phyloP scores from a whole-genome alignment of 2,888 invertebrate species.

The Hybos culiciformis region DNA sequence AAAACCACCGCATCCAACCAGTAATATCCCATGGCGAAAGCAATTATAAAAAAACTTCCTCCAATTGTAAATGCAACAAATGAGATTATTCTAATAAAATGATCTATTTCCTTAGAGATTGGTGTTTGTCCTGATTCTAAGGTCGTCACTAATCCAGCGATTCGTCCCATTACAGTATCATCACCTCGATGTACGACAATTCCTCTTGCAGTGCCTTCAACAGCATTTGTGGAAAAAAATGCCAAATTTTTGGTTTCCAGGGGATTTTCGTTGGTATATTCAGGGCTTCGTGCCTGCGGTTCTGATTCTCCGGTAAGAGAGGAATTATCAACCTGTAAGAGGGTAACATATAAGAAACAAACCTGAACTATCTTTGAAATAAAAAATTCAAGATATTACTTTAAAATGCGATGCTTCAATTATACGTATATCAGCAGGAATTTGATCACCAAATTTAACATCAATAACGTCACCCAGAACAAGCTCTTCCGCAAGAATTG shows the following conservation, averaged over 20 bases:
- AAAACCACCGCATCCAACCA: constrained; percentile 99
- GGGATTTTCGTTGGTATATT: constrained; percentile 89
- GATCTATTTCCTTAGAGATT: constrained; percentile 96
- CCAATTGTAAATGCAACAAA: constrained; percentile 91
- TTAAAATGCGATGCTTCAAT: constrained; percentile 93
- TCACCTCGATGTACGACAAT: constrained; percentile 91
- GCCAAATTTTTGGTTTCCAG: constrained; percentile 89
- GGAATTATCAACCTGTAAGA: constrained; percentile 66
- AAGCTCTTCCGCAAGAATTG: constrained; percentile 83
- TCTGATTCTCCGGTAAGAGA: constrained; percentile 92
- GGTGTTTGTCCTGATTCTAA: constrained; percentile 94
- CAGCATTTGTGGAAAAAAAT: constrained; percentile 92
- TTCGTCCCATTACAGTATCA: constrained; percentile 91
- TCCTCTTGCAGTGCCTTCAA: constrained; percentile 84
- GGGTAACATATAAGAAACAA: too few species aligned
- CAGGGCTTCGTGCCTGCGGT: constrained; percentile 81
- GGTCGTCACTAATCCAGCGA: constrained; percentile 87
- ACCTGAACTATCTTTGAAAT: too few species aligned
- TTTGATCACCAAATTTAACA: constrained; percentile 97
- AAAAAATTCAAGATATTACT: too few species aligned
- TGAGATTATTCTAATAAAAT: constrained; percentile 97
- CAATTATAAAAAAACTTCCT: constrained; percentile 95
- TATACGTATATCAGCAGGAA: constrained; percentile 95
- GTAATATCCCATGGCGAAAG: constrained; percentile 94
- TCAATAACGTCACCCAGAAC: constrained; percentile 97